Percentiles rank a stretch among this genome's conserved stretches.
These are phyloP conservation scores for Thereva unica DNA, from an alignment of 2,888 invertebrate genomes.

Conservation along the genomic window DNA sequence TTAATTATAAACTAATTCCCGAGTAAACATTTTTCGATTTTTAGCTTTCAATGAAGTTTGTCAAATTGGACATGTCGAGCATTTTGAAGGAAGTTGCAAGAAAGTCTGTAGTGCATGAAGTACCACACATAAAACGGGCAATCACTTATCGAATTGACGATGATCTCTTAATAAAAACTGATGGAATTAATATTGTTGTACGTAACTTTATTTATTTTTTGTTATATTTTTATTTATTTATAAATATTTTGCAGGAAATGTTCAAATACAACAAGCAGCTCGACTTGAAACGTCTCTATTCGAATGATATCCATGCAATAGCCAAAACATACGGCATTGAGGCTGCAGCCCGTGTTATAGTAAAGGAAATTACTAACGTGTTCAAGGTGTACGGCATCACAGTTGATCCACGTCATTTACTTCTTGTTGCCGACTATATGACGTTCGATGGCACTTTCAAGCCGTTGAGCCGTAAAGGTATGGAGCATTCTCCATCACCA, in stretches of 20 bases:
- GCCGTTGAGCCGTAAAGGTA: conserved; percentile 88
- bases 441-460: conserved; percentile 89
- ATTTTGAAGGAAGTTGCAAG: conserved; percentile 71
- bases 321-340: conserved; percentile 94
- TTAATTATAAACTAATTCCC: conserved; percentile 10
- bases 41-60: conserved; percentile 64
- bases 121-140: conserved; percentile 79
- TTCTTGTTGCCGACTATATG: conserved; percentile 96
- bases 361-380: conserved; percentile 93
- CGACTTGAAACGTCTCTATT: conserved; percentile 81
- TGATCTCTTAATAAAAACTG: conserved; percentile 79
- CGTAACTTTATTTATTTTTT: neutral
- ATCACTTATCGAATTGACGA: conserved; percentile 75
- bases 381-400: conserved; percentile 97
- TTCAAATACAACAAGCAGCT: conserved; percentile 78
- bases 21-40: conserved; percentile 16
- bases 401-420: conserved; percentile 92
- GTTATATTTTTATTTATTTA: neutral
- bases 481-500: conserved; percentile 89
- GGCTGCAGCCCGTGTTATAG: conserved; percentile 88
- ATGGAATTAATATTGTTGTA: conserved; percentile 82
- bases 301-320: conserved; percentile 92
- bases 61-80: conserved; percentile 75
- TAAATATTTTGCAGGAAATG: conserved; percentile 68
- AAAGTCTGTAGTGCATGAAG: conserved; percentile 77